Base-by-base conservation (phyloP, 2,113 vertebrate species). In the Setophaga coronata region DNA sequence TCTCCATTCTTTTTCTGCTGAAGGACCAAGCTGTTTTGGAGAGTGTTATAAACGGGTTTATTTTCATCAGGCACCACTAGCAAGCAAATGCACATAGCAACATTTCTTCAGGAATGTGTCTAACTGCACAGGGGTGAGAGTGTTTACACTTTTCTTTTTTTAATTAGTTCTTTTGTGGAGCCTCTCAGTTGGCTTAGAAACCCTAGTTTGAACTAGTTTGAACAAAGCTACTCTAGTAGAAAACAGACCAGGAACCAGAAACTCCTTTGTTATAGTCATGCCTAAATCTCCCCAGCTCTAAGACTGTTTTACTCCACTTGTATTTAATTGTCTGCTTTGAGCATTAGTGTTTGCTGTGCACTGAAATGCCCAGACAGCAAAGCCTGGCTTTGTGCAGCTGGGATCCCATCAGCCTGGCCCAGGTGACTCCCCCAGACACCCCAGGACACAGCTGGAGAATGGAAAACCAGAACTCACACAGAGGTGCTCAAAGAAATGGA, bases 381-480 rank as follows among this genome's bases (percentile, higher is more conserved):
- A 82, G 18, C 43, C 4, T 45, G 24, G 4, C 24, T 38, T 42
- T 20, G 25, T 70, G 56, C 53, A 64, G 33, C 2, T 8, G 61
- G 26, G 77, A 34, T 64, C 43, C 57, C 33, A 4, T 43, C 42
- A n/a, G n/a, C 36, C 23, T 50, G 10, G 38, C 29, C 51, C 26
- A 47, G 61, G 70, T 62, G 42, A 57, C 29, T 38, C 34, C 29
- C 10, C 16, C 10, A 12, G 26, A 15, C 0, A 5, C 4, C 34
- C 65, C 70, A 64, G 82, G 43, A 58, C 2, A 0, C 16, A 33
- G 61, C 31, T 58, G 23, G 3, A 53, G 26, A 47, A n/a, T 3
- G 26, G 64, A 40, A 54, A 87, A n/a, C 5, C 18, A 74, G 15
- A 80, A 58, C 9, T 56, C 0, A 0, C 8, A 3, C 2, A 18